Conservation (phyloP, 2,113 vertebrate species). For the Aptenodytes forsteri region DNA sequence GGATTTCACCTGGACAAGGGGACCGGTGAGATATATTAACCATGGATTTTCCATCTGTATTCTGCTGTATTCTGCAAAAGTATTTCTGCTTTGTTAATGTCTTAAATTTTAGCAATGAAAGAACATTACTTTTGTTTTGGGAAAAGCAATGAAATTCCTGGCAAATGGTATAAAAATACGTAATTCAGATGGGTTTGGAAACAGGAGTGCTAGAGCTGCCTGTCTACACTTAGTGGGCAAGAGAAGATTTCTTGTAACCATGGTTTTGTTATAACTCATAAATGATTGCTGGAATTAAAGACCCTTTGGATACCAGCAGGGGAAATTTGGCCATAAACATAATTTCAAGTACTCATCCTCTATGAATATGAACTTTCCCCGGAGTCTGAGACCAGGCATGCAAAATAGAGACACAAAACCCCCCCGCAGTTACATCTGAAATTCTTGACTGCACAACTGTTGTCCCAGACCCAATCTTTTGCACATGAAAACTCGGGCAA, state of each 20-base stretch:
- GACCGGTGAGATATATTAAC: neutral
- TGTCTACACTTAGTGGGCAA: neutral
- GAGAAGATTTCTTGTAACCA: neutral
- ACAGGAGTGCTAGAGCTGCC: neutral
- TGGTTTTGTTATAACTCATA: neutral
- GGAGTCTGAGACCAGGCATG: neutral
- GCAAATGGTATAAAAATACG: neutral
- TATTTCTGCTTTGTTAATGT: neutral
- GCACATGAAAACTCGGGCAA: neutral
- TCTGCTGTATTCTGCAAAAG: too few species aligned
- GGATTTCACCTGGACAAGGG: neutral
- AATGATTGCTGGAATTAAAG: neutral
- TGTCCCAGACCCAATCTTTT: neutral
- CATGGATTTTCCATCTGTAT: neutral
- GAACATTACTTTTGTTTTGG: neutral
- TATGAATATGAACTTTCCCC: neutral
- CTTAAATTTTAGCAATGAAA: neutral
- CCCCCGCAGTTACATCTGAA: accelerated
- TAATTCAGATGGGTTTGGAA: neutral
- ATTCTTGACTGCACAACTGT: neutral
- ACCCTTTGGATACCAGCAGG: neutral
- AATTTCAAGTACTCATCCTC: neutral
- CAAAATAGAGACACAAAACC: neutral
- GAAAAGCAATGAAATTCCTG: neutral
- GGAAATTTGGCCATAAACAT: neutral